phyloP scores from a whole-genome alignment of 1,140 invertebrate species.

The Cardiocondyla obscurior region DNA sequence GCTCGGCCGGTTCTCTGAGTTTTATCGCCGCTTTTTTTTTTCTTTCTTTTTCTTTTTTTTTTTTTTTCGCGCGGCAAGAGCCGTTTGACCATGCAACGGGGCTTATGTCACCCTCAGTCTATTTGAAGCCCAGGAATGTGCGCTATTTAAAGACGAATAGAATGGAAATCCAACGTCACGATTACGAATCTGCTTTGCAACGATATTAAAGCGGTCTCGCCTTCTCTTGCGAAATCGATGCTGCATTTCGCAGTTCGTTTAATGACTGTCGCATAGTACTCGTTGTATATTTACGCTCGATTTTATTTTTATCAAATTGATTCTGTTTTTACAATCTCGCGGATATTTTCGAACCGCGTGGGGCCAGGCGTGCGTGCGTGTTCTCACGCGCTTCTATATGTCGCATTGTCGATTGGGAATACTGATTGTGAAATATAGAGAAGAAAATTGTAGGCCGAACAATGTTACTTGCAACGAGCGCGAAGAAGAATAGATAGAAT shows the following conservation, averaged over 20 bases:
- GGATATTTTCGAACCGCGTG: no score
- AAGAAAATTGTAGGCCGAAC: constrained; percentile 50
- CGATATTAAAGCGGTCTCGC: neutral
- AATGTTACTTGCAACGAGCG: constrained; percentile 21
- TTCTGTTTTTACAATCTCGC: neutral
- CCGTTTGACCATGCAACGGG: constrained; percentile 17
- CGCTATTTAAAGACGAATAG: constrained; percentile 1
- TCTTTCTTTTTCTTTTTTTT: no score
- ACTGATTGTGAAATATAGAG: constrained; percentile 45
- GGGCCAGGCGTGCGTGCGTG: neutral
- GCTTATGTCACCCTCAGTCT: constrained; percentile 6
- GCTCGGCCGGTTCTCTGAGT: constrained; percentile 13
- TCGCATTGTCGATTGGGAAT: constrained; percentile 35
- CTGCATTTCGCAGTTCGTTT: neutral
- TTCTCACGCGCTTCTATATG: neutral
- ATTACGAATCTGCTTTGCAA: neutral
- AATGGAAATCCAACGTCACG: neutral
- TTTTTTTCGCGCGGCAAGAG: neutral
- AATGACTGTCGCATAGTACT: neutral
- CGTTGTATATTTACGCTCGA: neutral
- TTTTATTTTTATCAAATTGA: neutral
- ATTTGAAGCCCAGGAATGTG: constrained; percentile 13
- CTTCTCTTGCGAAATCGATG: neutral
- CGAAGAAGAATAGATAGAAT: neutral
- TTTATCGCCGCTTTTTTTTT: neutral